Conservation (phyloP, 2,113 vertebrate genomes). For the Nycticorax nycticorax region DNA sequence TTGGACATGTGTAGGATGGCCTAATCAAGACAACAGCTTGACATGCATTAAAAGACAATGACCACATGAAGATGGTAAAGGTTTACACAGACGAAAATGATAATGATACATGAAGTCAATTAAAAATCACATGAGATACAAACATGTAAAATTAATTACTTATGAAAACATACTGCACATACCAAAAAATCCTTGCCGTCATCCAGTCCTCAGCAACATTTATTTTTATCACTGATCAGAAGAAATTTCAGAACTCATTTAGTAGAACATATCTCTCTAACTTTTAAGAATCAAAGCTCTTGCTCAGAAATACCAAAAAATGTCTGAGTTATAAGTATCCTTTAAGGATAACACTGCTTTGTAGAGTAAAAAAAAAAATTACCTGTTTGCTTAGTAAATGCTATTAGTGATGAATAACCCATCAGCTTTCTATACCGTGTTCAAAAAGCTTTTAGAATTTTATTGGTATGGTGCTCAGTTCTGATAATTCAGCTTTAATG, state of each 20-base stretch:
- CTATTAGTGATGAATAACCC: slow-evolving; percentile 9
- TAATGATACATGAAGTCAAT: background rate
- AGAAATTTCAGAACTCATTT: slow-evolving; percentile 1
- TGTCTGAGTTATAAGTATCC: slow-evolving; percentile 6
- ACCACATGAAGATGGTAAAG: background rate
- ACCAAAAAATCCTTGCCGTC: background rate
- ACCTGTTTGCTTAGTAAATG: slow-evolving; percentile 49
- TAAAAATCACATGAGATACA: background rate
- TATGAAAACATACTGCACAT: background rate
- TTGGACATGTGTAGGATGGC: background rate
- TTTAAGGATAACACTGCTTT: slow-evolving; percentile 42
- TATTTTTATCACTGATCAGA: background rate
- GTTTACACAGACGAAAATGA: background rate
- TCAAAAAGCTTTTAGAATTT: slow-evolving; percentile 40
- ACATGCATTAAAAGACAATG: background rate
- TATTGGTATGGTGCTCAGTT: background rate
- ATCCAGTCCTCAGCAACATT: background rate
- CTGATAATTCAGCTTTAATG: slow-evolving; percentile 40
- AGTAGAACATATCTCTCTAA: slow-evolving; percentile 1
- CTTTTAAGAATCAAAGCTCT: slow-evolving; percentile 35
- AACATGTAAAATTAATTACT: background rate
- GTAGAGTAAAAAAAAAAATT: background rate
- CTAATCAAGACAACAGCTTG: background rate
- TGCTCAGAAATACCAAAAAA: slow-evolving; percentile 23
- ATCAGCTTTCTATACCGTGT: background rate